Evolutionary conservation across 2,113 vertebrate genomes (phyloP), one percentile per base, ranked within the genome.

Genomic region (Pipra filicauda): DNA sequence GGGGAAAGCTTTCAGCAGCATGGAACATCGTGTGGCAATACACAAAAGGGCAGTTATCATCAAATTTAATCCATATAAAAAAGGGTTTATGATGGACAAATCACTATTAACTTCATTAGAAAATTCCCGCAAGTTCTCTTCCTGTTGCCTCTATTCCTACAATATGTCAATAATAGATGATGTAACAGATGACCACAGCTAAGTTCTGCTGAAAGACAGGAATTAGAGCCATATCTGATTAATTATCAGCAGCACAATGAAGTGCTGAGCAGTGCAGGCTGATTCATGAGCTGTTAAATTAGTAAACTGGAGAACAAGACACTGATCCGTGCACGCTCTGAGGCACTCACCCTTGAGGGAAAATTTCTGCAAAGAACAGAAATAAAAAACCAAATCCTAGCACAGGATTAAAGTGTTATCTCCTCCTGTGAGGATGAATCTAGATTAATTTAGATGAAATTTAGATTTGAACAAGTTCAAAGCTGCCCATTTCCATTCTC

Each of bases 261-360:
- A 95, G 81, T 95, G 96, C 96, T 98, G 96, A 97, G 94, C 44
- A 24, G 62, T 67, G 90, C 94, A 97, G 89, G 94, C 96, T 97
- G 95, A 94, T 95, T 89, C 96, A 95, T 73, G 92, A 97, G 90
- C 97, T 95, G 85, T 94, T 96, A 96, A 96, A 97, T 82, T 83
- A 95, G 90, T 88, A 94, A 97, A 95, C 85, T 64, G 79, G 80
- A 95, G 88, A 72, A 73, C 27, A 81, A 95, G 90, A 66, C 80
- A 87, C 75, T 57, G 90, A 87, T 82, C 64, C 0, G 15, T 71
- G 48, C 48, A 59, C 0, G 2, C 26, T 57, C 43, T 11, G 55
- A 91, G 66, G 20, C 85, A 71, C 48, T 79, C 77, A 79, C 39
- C 66, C 85, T 82, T 24, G 51, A 88, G 65, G 35, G 46, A 95